phyloP scores from a whole-genome alignment of 64 coral and sea anemone genomes.

The Actinia equina region DNA sequence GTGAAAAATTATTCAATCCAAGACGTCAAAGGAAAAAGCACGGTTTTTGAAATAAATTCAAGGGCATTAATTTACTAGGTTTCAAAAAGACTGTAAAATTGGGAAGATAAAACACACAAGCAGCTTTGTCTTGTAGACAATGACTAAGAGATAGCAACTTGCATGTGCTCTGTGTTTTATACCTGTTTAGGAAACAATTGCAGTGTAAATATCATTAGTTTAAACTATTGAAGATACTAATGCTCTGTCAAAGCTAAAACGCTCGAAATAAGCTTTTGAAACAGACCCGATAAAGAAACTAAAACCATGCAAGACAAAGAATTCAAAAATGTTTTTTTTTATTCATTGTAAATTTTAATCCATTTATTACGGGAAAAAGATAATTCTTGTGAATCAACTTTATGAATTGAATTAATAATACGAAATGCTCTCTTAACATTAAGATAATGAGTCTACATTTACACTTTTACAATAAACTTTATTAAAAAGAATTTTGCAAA shows the following conservation, averaged over 20 bases:
- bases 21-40: too few relatives aligned
- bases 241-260: neutral
- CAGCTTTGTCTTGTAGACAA: neutral
- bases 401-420: too few relatives aligned
- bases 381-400: too few relatives aligned
- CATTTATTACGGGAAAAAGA: too few relatives aligned
- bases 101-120: neutral
- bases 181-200: neutral
- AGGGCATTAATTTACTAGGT: too few relatives aligned
- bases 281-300: neutral
- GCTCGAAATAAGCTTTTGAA: neutral
- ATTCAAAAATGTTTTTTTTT: too few relatives aligned
- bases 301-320: too few relatives aligned
- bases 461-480: neutral
- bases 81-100: neutral
- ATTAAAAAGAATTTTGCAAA: neutral
- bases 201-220: slow-evolving; percentile 2
- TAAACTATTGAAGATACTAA: neutral
- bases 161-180: neutral
- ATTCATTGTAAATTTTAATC: too few relatives aligned
- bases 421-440: neutral
- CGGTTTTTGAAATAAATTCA: too few relatives aligned
- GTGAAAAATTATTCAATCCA: too few relatives aligned
- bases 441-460: neutral
- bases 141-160: neutral